These are phyloP conservation scores for Archilochus colubris DNA, from an alignment of 2,113 vertebrate genomes.

Conservation along the genomic window DNA sequence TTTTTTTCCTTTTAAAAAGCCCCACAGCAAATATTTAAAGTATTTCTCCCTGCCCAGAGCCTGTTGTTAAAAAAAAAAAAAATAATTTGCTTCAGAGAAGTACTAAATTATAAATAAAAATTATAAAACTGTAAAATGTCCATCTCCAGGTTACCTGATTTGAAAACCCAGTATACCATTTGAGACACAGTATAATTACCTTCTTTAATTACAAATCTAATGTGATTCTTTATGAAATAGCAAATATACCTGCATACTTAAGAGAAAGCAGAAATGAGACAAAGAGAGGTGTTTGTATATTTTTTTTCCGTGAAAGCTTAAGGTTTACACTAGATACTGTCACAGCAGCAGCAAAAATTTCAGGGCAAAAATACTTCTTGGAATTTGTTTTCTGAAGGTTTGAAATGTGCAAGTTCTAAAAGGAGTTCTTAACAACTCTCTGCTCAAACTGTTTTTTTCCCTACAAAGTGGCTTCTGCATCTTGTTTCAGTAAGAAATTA, in stretches of 20 bases:
- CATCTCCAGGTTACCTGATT: neutral
- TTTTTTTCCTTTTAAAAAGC: neutral
- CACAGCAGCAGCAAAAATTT: neutral
- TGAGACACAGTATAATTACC: neutral
- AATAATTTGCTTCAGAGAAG: neutral
- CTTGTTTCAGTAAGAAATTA: neutral
- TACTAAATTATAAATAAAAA: neutral
- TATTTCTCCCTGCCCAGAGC: neutral
- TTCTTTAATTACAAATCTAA: neutral
- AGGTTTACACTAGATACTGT: neutral
- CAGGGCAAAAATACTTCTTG: neutral
- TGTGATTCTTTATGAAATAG: neutral
- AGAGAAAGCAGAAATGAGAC: neutral
- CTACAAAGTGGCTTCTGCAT: neutral
- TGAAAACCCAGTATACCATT: neutral
- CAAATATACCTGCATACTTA: neutral
- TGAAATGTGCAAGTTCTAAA: neutral
- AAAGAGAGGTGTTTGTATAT: neutral
- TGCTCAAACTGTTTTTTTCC: neutral
- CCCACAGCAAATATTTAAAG: neutral
- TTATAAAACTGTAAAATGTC: neutral
- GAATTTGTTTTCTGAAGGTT: neutral
- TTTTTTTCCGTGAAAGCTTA: neutral
- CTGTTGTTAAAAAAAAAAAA: neutral
- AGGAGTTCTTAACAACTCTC: neutral